A percentile compares a stretch with the other conserved stretches of the same genome.
Conservation (phyloP, 2,113 vertebrate genomes). For the Chaenocephalus aceratus region DNA sequence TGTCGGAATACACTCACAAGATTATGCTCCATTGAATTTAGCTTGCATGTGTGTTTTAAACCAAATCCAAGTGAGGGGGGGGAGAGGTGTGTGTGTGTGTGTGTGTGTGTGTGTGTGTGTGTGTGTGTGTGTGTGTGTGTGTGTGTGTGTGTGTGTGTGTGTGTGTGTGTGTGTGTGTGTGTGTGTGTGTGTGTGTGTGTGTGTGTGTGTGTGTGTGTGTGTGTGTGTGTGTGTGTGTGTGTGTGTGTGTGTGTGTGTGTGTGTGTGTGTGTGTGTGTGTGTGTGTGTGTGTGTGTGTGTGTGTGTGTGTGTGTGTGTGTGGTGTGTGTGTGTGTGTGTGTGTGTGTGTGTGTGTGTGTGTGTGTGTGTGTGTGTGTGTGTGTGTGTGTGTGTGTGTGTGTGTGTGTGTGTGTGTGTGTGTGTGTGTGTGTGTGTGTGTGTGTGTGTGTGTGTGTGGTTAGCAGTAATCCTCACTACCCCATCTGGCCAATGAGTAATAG, state of each 20-base stretch:
- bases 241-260: constrained; percentile 1
- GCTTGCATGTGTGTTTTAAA: constrained; percentile 5
- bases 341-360: constrained; percentile 9
- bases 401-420: too few relatives aligned
- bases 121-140: constrained; percentile 13
- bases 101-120: background rate
- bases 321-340: background rate
- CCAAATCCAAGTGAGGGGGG: background rate
- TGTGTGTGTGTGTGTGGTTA: constrained; percentile 12
- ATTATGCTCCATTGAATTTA: constrained; percentile 1
- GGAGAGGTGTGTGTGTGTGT: background rate
- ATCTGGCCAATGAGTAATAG: constrained; percentile 58
- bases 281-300: background rate
- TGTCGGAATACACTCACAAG: background rate
- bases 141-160: background rate
- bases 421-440: background rate
- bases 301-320: background rate
- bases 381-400: too few relatives aligned
- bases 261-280: constrained; percentile 13
- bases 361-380: too few relatives aligned
- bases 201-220: too few relatives aligned
- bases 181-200: too few relatives aligned
- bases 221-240: too few relatives aligned
- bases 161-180: too few relatives aligned
- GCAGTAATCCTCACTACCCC: constrained; percentile 61